Evolutionary conservation across 2,113 vertebrate genomes (phyloP).

Genomic region (Nibea albiflora): DNA sequence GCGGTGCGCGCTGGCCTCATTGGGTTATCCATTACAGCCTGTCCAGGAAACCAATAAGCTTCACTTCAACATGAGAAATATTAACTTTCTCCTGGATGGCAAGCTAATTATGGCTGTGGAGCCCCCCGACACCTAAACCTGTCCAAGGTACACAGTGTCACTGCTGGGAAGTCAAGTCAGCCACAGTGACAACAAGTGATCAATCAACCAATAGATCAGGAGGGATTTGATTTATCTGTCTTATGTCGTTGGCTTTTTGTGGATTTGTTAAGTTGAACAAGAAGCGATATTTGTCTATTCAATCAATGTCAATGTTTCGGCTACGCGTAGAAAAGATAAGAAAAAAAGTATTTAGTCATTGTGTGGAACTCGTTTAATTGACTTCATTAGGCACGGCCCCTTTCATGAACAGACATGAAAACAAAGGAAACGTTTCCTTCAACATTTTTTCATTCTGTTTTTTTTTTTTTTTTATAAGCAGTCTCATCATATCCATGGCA

Average conservation of each 20-base stretch:
- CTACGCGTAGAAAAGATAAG: neutral
- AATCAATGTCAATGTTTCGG: neutral
- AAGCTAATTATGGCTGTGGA: slow-evolving; percentile 74
- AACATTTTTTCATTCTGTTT: neutral
- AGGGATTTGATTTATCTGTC: slow-evolving; percentile 31
- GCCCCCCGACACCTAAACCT: slow-evolving; percentile 22
- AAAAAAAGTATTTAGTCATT: neutral
- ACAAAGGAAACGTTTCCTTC: neutral
- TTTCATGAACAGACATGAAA: neutral
- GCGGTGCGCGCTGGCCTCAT: slow-evolving; percentile 43
- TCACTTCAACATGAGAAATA: slow-evolving; percentile 78
- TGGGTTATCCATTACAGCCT: slow-evolving; percentile 79
- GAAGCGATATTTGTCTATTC: neutral
- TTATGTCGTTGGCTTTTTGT: slow-evolving; percentile 21
- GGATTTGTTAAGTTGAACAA: slow-evolving; percentile 19
- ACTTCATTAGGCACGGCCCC: neutral
- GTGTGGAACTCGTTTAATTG: neutral
- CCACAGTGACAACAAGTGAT: slow-evolving; percentile 49
- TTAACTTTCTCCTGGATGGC: slow-evolving; percentile 74
- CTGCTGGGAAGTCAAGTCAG: slow-evolving; percentile 38
- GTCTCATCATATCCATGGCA: slow-evolving; percentile 33
- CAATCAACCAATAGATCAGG: slow-evolving; percentile 29
- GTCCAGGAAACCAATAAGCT: slow-evolving; percentile 80
- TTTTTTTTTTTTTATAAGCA: neutral
- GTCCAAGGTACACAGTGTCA: slow-evolving; percentile 37